Evolutionary conservation across 2,888 invertebrate genomes (phyloP).

Genomic region (Clistopyga incitator): DNA sequence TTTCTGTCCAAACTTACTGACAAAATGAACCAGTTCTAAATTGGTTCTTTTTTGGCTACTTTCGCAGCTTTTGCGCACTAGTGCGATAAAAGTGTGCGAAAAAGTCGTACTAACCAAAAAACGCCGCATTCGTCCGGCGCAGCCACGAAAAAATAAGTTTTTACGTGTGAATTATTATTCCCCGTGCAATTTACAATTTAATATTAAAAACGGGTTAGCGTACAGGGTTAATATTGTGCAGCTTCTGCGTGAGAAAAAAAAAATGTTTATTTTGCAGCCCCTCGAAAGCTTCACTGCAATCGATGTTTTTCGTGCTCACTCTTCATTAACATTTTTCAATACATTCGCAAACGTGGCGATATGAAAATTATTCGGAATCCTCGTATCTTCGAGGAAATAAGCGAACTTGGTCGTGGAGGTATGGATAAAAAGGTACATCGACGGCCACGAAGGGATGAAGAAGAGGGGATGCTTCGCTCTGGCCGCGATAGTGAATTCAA

Average conservation of each 20-base stretch:
- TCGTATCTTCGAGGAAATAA: conserved; percentile 59
- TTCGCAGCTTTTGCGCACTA: too few relatives aligned
- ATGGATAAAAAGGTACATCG: conserved; percentile 81
- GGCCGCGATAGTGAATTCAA: conserved; percentile 83
- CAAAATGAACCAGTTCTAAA: too few relatives aligned
- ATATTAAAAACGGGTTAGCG: too few relatives aligned
- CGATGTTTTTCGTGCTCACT: too few relatives aligned
- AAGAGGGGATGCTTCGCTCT: conserved; percentile 73
- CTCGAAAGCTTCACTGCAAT: neutral
- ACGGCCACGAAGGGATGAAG: neutral
- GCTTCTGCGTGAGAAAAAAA: neutral
- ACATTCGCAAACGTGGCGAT: neutral
- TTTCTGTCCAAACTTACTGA: too few relatives aligned
- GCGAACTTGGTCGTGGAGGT: conserved; percentile 67
- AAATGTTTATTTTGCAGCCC: neutral
- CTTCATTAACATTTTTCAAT: neutral
- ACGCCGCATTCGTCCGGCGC: too few relatives aligned
- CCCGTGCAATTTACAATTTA: neutral
- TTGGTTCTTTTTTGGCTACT: too few relatives aligned
- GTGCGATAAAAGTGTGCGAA: too few relatives aligned
- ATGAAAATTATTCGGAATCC: conserved; percentile 11
- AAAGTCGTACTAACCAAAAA: too few relatives aligned
- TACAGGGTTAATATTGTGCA: neutral
- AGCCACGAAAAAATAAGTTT: too few relatives aligned
- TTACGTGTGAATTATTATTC: too few relatives aligned